Evolutionary conservation across 1,140 invertebrate species (phyloP), one percentile per base, ranked within the genome.

Genomic region (Nomia melanderi): DNA sequence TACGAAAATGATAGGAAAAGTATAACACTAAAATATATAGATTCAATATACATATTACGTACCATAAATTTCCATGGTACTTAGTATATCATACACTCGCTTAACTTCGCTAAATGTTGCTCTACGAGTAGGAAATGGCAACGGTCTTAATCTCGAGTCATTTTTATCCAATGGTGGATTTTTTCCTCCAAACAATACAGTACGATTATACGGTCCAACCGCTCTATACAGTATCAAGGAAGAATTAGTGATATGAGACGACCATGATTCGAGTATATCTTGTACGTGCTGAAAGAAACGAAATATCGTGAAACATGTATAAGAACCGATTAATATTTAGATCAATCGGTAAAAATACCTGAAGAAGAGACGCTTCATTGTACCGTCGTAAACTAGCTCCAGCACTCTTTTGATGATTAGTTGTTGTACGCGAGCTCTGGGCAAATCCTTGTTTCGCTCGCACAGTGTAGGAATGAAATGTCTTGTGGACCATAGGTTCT

Each of bases 401-500:
- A 14, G 96, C 96, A 79, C 96, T 97, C 88, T 96, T 95, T 0
- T 95, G 94, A 80, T 94, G 92, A 56, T 92, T 93, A 12, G 94
- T 93, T 65, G 92, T 93, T 5, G 93, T 93, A 31, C 95, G 93
- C 5, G 93, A 93, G 44, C 92, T 93, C 90, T 98, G 97, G 1
- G 95, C 93, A 63, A 96, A 95, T 0, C 97, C 97, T 89, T 98
- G 96, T 57, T 97, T 97, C 0, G 96, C 94, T 62, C 97, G 89
- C 1, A 97, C 96, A 7, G 96, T 96, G 88, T 98, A 98, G 57
- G 95, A 95, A 90, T 98, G 97, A 86, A 97, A 96, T 1, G 97
- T 97, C 91, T 98, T 98, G 88, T 98, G 97, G 3, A 94, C 89
- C n/a, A 96, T 83, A 3, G 94, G 89, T 79, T 94, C 91, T 8